These are phyloP conservation scores for Smittia sp. DNA, from an alignment of 2,888 invertebrate species.

Conservation along the genomic window DNA sequence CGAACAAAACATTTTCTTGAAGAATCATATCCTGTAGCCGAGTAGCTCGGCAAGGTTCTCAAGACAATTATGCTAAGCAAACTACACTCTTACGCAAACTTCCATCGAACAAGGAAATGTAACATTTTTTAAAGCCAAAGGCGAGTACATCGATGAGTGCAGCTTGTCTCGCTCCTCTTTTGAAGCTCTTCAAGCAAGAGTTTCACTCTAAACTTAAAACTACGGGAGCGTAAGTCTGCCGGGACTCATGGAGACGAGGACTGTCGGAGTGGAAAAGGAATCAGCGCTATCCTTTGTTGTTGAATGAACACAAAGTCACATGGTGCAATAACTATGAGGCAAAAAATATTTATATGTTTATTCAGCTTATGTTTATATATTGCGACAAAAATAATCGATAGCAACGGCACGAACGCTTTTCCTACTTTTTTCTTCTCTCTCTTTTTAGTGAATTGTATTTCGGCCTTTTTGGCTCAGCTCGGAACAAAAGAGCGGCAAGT, in stretches of 20 bases:
- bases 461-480: not conserved
- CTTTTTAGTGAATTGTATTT: slow-evolving; percentile 2
- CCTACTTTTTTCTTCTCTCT: not conserved
- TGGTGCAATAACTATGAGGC: slow-evolving; percentile 14
- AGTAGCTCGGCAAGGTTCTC: no score
- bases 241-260: not conserved
- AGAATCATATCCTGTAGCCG: no score
- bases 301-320: slow-evolving; percentile 22
- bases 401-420: slow-evolving; percentile 30
- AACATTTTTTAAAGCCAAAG: no score
- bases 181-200: no score
- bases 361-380: slow-evolving; percentile 36
- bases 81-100: no score
- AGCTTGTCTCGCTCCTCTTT: no score
- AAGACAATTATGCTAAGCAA: no score
- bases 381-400: slow-evolving; percentile 41
- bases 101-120: no score
- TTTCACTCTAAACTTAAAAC: not conserved
- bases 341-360: slow-evolving; percentile 15
- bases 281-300: not conserved
- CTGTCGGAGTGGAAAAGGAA: not conserved
- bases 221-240: not conserved
- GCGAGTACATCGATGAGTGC: no score
- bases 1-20: no score
- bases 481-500: not conserved